These are phyloP conservation scores for Polydrusus cervinus DNA, from an alignment of 2,888 invertebrate genomes.

Conservation along the genomic window DNA sequence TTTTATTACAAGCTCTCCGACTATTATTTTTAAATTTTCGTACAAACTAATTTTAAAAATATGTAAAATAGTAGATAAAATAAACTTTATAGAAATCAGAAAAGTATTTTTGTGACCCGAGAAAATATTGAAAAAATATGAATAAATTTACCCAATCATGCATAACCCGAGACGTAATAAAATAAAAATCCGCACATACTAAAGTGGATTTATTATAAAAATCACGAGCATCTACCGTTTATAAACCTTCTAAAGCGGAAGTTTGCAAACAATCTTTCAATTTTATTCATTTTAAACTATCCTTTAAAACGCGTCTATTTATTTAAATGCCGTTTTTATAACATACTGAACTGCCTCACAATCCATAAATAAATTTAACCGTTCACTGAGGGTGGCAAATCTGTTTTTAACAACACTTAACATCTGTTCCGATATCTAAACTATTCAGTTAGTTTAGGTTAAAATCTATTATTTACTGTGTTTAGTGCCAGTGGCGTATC, in stretches of 20 bases:
- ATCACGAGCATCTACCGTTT: neutral
- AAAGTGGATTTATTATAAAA: too few species aligned
- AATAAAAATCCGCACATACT: too few species aligned
- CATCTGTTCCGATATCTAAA: conserved; percentile 46
- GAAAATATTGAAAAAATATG: too few species aligned
- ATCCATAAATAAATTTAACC: conserved; percentile 39
- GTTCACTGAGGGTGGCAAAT: conserved; percentile 45
- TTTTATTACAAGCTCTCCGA: too few species aligned
- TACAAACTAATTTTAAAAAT: too few species aligned
- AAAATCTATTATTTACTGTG: conserved; percentile 15
- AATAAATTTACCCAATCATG: too few species aligned
- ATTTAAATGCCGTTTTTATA: conserved; percentile 46
- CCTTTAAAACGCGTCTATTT: conserved; percentile 33
- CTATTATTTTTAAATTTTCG: too few species aligned
- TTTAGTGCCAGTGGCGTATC: too few species aligned
- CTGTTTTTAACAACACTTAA: conserved; percentile 43
- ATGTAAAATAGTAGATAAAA: too few species aligned
- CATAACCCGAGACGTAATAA: too few species aligned
- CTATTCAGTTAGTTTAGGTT: conserved; percentile 41
- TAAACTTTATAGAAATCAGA: too few species aligned
- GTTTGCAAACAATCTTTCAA: conserved; percentile 28
- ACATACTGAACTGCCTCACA: conserved; percentile 32
- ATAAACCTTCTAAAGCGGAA: conserved; percentile 23
- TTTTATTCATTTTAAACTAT: conserved; percentile 12
- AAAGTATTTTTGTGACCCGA: too few species aligned